Evolutionary conservation across 2,888 invertebrate species (phyloP).

Genomic region (Elysia crispata): DNA sequence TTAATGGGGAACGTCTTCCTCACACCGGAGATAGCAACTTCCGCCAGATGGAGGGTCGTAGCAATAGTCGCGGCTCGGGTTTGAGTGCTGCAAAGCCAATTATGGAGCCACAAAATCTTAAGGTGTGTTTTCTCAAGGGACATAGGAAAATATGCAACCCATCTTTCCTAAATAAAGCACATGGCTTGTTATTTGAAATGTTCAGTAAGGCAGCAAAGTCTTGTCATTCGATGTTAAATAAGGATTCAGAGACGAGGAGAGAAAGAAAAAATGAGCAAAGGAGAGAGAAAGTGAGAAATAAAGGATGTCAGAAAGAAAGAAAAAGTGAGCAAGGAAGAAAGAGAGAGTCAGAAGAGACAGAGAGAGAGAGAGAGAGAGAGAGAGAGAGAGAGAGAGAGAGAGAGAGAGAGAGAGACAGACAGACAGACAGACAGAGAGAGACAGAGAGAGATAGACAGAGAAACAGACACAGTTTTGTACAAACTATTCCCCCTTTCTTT

Average conservation of each 20-base stretch:
- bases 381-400: too few species aligned
- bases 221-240: too few species aligned
- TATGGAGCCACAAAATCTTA: constrained; percentile 69
- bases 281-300: not conserved
- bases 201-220: too few species aligned
- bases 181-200: too few species aligned
- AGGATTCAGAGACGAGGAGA: too few species aligned
- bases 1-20: constrained; percentile 74
- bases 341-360: not conserved
- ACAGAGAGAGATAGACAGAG: too few species aligned
- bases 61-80: constrained; percentile 52
- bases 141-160: too few species aligned
- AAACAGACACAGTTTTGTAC: too few species aligned
- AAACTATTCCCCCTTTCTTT: too few species aligned
- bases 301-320: too few species aligned
- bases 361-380: not conserved
- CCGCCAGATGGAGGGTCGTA: constrained; percentile 71
- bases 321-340: not conserved
- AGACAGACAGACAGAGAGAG: too few species aligned
- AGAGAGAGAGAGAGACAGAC: not conserved
- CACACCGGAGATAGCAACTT: constrained; percentile 72
- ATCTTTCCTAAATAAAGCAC: too few species aligned
- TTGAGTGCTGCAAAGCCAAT: constrained; percentile 71
- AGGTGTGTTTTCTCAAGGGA: constrained; percentile 59
- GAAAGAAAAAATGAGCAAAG: not conserved